phyloP scores from a whole-genome alignment of 2,888 invertebrate genomes.

The Argynnis bischoffii region DNA sequence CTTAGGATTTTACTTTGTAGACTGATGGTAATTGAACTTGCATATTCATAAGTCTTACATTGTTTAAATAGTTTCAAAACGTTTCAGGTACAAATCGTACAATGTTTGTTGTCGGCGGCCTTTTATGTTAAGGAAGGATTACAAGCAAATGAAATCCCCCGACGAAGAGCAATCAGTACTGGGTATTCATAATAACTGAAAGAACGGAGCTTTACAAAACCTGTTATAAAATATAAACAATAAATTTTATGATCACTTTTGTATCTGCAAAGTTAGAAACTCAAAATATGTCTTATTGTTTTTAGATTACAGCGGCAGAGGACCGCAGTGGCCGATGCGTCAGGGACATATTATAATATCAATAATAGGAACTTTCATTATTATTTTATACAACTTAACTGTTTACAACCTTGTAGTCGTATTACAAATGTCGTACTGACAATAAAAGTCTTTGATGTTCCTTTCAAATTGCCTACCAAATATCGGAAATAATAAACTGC shows the following conservation, averaged over 20 bases:
- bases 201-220: slow-evolving; percentile 51
- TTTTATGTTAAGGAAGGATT: slow-evolving; percentile 34
- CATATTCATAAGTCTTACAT: slow-evolving; percentile 51
- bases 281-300: slow-evolving; percentile 57
- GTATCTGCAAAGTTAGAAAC: slow-evolving; percentile 51
- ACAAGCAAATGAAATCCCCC: slow-evolving; percentile 28
- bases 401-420: not conserved
- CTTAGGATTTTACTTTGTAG: not conserved
- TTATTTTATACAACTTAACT: not conserved
- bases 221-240: slow-evolving; percentile 54
- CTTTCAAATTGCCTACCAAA: slow-evolving; percentile 12
- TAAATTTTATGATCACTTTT: slow-evolving; percentile 65
- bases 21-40: slow-evolving; percentile 17
- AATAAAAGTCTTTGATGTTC: slow-evolving; percentile 12
- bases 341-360: slow-evolving; percentile 3
- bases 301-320: slow-evolving; percentile 40
- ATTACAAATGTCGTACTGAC: slow-evolving; percentile 2
- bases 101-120: slow-evolving; percentile 47
- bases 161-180: slow-evolving; percentile 32
- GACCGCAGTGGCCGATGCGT: not conserved
- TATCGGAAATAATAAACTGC: slow-evolving; percentile 21
- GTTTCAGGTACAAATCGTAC: slow-evolving; percentile 50
- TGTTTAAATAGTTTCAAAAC: slow-evolving; percentile 33
- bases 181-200: slow-evolving; percentile 47
- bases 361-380: not conserved